Evolutionary conservation across 2,797 vertebrate species (phyloP).

Genomic region (Gephyroberyx darwinii): DNA sequence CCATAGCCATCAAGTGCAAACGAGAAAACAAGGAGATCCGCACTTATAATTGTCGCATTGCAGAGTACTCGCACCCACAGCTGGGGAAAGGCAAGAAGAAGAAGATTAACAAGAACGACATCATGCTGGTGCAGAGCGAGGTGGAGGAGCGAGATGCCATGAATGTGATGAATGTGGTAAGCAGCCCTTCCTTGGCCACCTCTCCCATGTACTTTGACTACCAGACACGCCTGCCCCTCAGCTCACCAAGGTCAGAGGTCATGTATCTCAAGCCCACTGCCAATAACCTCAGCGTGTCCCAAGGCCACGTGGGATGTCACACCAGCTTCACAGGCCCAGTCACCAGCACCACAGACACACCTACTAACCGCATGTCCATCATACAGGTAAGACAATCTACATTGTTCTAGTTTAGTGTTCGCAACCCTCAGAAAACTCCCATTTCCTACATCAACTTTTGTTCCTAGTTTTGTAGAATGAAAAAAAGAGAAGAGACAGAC

Average conservation of each 20-base stretch:
- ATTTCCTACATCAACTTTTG: slow-evolving; percentile 50
- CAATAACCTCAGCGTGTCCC: slow-evolving; percentile 98
- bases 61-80: slow-evolving; percentile 98
- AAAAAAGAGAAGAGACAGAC: slow-evolving; percentile 50
- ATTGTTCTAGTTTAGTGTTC: slow-evolving; percentile 67
- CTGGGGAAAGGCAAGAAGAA: slow-evolving; percentile 97
- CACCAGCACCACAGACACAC: slow-evolving; percentile 95
- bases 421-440: slow-evolving; percentile 53
- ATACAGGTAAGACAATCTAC: slow-evolving; percentile 95
- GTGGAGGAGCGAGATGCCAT: slow-evolving; percentile 98
- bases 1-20: slow-evolving; percentile 97
- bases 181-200: slow-evolving; percentile 98
- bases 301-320: slow-evolving; percentile 97
- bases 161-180: slow-evolving; percentile 99
- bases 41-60: slow-evolving; percentile 99
- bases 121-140: slow-evolving; percentile 99
- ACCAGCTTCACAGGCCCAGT: slow-evolving; percentile 98
- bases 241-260: slow-evolving; percentile 99
- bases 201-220: slow-evolving; percentile 99
- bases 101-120: slow-evolving; percentile 99
- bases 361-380: slow-evolving; percentile 99
- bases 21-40: slow-evolving; percentile 99
- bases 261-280: slow-evolving; percentile 99
- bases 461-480: slow-evolving; percentile 54
- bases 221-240: slow-evolving; percentile 99